Conservation (phyloP, 2,113 vertebrate species). For the Amphiprion percula region DNA sequence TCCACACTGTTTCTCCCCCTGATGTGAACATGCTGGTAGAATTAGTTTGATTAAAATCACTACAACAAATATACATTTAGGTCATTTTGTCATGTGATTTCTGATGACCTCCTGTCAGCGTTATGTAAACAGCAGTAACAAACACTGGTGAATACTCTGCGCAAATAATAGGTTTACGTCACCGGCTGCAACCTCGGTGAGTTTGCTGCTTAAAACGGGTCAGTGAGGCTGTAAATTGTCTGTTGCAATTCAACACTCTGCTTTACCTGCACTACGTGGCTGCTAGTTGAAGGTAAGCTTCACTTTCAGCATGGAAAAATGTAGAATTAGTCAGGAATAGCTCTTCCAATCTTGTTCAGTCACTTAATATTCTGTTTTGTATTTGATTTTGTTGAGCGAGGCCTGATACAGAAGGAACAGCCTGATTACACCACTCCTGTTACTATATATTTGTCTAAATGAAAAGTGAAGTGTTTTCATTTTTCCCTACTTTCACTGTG, state of each 20-base stretch:
- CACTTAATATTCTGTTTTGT: neutral
- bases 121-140: no score
- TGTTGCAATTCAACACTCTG: conserved; percentile 17
- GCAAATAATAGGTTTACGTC: neutral
- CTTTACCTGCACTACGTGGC: conserved; percentile 12
- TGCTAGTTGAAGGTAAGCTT: conserved; percentile 44
- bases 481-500: neutral
- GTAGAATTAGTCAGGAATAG: neutral
- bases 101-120: no score
- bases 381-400: neutral
- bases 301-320: conserved; percentile 13
- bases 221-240: conserved; percentile 49
- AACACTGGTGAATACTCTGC: no score
- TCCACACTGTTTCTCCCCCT: no score
- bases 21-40: no score
- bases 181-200: conserved; percentile 4
- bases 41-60: no score
- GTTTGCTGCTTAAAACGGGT: conserved; percentile 46
- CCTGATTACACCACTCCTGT: neutral
- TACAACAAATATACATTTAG: no score
- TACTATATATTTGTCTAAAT: neutral
- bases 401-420: neutral
- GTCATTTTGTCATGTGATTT: no score
- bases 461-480: neutral
- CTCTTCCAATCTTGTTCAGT: neutral